Base-by-base conservation (phyloP, 2,797 vertebrate genomes). In the Poecilia wingei region DNA sequence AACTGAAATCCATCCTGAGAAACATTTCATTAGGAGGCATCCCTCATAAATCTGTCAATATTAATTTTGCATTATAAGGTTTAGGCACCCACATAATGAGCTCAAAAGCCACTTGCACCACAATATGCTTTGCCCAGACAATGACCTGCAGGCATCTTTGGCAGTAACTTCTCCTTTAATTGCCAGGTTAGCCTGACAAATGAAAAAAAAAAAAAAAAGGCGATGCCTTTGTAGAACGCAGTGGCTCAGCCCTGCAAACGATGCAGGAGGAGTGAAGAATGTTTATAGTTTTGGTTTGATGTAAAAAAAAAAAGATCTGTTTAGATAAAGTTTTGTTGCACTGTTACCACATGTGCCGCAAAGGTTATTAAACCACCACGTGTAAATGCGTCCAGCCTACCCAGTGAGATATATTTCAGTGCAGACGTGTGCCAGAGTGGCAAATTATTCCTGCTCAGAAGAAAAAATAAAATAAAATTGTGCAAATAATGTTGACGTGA, bases 121-220 rank as follows among this genome's bases (percentile, higher is more conserved):
- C 41, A 45, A 45, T 8, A 28, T 45, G 25, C 25, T 43, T 25
- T 43, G 22, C 66, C 12, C 66, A 41, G 64, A 22, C 39, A 70
- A 70, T 70, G 41, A 70, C 41, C 41, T 43, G 68, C 68, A 70
- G 68, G 41, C 39, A 70, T 28, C 13, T 68, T n/a, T 70, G 68
- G 41, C 68, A n/a, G 41, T 70, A 70, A 70, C 12, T 45, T 70
- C 41, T 70, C 12, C 25, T 13, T 70, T 70, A 70, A 70, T 70
- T 45, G 41, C 22, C 9, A 43, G 12, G 39, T 70, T 28, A 70
- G 4, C 12, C 68, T 28, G 22, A 10, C 22, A 3, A 14, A 68
- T 36, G 4, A 41, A 41, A 41, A 36, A 6, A 41, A 41, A 0
- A 6, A 41, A 53, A 53, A 53, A 25, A n/a, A 14, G 39, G 66